Percentiles rank a stretch among this genome's conserved stretches.
phyloP scores from a whole-genome alignment of 2,113 vertebrate species.

The Archocentrus centrarchus region DNA sequence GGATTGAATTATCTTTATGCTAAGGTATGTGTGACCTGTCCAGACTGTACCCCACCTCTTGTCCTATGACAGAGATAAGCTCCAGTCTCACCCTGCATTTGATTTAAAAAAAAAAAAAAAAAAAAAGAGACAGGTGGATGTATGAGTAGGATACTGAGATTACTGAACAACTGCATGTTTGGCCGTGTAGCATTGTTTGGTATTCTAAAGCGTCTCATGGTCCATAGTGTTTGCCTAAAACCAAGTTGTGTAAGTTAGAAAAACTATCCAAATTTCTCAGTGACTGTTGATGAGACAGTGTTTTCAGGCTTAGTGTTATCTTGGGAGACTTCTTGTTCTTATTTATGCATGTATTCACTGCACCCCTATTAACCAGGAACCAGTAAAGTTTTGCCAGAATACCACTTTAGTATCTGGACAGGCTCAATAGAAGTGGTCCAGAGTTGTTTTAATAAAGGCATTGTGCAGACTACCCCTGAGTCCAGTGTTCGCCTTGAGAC shows the following conservation, averaged over 20 bases:
- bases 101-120: no score
- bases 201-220: neutral
- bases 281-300: neutral
- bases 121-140: neutral
- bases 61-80: no score
- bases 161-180: neutral
- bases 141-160: neutral
- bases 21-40: neutral
- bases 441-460: constrained; percentile 56
- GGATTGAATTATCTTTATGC: neutral
- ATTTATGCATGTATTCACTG: constrained; percentile 36
- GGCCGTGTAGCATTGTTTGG: neutral
- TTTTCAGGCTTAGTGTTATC: constrained; percentile 11
- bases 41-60: neutral
- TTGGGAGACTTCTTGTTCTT: constrained; percentile 10
- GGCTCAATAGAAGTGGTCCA: constrained; percentile 34
- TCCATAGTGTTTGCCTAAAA: neutral
- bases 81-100: no score
- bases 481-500: constrained; percentile 9
- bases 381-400: constrained; percentile 35
- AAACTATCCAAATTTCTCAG: neutral
- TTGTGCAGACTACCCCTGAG: constrained; percentile 41
- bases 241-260: neutral
- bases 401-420: constrained; percentile 32
- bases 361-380: constrained; percentile 23